Base-by-base conservation (phyloP, 2,888 invertebrate genomes). In the Phyllotreta cruciferae region DNA sequence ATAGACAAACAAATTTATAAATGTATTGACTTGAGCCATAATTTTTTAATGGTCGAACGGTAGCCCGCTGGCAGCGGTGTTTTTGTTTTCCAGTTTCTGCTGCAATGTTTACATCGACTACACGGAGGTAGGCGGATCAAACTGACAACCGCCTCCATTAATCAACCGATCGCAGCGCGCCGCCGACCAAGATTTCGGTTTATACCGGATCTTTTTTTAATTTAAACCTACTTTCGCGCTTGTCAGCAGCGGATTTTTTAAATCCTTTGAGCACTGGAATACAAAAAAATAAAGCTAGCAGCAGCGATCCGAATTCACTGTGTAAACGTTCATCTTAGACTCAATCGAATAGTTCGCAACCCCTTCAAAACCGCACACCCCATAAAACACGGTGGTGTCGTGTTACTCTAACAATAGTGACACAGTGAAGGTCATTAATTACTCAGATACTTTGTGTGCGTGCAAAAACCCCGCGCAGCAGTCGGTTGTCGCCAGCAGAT, bases 301-400 rank as follows among this genome's bases (percentile, higher is more conserved):
- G 2, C 24, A 4, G 1, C 24, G 24, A 24, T 24, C 24, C 41
- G 10, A 41, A 41, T 41, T 41, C 4, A n/a, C 10, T 3, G 52
- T 52, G 52, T 52, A 52, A 52, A 52, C 52, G 13, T 52, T n/a
- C 13, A 37, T 52, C 52, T 52, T 52, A 52, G 37, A 52, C 9
- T 47, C 60, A 52, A 60, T 52, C 50, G 52, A 52, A 60, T 52
- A 52, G 52, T 60, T 60, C 42, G 47, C 53, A 54, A 64, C 60
- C 64, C 64, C 61, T 61, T 61, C 56, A 61, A 57, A 64, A 65
- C 65, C 67, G 54, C 65, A 65, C 61, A 53, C 62, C 64, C 57
- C 61, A 64, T 64, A 64, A 64, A 64, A 62, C 65, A 63, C 50
- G 39, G 67, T 60, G 65, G 67, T 62, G 65, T 67, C 65, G 53